Evolutionary conservation across 2,888 invertebrate species (phyloP).

Genomic region (Drosophila anomalata): DNA sequence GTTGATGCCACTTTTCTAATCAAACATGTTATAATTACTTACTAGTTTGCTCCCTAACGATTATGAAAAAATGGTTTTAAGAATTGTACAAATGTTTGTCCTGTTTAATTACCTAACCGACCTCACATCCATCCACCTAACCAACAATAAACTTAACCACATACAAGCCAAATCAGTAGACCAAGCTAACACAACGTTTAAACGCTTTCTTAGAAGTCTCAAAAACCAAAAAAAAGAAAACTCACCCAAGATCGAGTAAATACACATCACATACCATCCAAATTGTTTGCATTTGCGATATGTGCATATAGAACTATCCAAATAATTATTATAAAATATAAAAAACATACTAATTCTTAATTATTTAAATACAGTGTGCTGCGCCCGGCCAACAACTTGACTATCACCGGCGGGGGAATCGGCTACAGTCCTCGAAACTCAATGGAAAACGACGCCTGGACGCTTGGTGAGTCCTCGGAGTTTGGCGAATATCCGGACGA

Average conservation of each 20-base stretch:
- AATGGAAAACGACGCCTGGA: slow-evolving; percentile 74
- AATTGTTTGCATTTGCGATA: slow-evolving; percentile 39
- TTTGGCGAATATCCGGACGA: slow-evolving; percentile 68
- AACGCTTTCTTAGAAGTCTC: slow-evolving; percentile 63
- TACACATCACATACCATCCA: slow-evolving; percentile 29
- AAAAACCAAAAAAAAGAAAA: slow-evolving; percentile 48
- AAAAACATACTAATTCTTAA: slow-evolving; percentile 8
- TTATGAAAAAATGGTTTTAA: slow-evolving; percentile 42
- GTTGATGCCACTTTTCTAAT: slow-evolving; percentile 37
- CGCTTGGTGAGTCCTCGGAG: slow-evolving; percentile 75
- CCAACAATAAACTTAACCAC: slow-evolving; percentile 18
- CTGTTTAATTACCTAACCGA: slow-evolving; percentile 51
- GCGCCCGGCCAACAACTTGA: slow-evolving; percentile 71
- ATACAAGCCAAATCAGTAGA: slow-evolving; percentile 31
- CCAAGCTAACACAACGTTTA: slow-evolving; percentile 42
- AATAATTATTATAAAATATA: neutral
- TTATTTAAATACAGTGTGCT: slow-evolving; percentile 45
- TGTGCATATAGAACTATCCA: slow-evolving; percentile 23
- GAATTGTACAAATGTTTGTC: slow-evolving; percentile 72
- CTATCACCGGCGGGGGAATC: slow-evolving; percentile 65
- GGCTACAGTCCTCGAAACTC: slow-evolving; percentile 74
- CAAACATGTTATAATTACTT: neutral
- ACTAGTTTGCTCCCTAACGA: slow-evolving; percentile 17
- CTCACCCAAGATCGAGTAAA: slow-evolving; percentile 27
- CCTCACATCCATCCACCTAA: slow-evolving; percentile 30